Percentiles rank a stretch among this genome's conserved stretches.
Conservation (phyloP, 2,797 vertebrate species). For the Hirundo rustica region DNA sequence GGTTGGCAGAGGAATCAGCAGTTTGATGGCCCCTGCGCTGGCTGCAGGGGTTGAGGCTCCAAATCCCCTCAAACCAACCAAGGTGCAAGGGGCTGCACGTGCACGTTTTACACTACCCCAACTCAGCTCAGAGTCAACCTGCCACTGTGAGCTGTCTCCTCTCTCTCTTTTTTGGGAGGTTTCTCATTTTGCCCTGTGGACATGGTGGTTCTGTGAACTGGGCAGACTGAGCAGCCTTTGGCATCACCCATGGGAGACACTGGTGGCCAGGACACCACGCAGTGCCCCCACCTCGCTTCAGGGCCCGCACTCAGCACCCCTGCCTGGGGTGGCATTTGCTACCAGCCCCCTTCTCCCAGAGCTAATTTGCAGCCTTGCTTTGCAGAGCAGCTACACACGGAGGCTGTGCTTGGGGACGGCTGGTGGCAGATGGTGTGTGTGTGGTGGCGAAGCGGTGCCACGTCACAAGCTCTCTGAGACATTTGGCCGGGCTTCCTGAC, state of each 20-base stretch:
- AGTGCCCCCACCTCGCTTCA: neutral
- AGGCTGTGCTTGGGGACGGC: neutral
- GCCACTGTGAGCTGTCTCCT: neutral
- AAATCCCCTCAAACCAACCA: neutral
- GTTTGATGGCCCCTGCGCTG: neutral
- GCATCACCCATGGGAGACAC: neutral
- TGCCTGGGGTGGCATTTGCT: neutral
- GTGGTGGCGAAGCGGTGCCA: conserved; percentile 23
- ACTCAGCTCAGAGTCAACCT: accelerated
- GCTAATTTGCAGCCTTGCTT: neutral
- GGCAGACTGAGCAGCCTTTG: neutral
- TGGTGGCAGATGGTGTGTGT: conserved; percentile 42
- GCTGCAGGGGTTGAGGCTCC: neutral
- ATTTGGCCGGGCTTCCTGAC: conserved; percentile 45
- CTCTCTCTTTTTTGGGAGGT: neutral
- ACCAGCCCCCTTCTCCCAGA: neutral
- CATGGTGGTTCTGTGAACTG: neutral
- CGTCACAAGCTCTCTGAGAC: conserved; percentile 26
- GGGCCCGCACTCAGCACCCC: accelerated
- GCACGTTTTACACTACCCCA: accelerated
- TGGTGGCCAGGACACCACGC: accelerated
- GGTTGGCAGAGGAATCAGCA: neutral
- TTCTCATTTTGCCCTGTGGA: accelerated
- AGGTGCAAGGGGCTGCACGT: accelerated
- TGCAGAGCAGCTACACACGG: neutral